Conservation (phyloP, 2,797 vertebrate genomes). For the Zenarchopterus dispar region DNA sequence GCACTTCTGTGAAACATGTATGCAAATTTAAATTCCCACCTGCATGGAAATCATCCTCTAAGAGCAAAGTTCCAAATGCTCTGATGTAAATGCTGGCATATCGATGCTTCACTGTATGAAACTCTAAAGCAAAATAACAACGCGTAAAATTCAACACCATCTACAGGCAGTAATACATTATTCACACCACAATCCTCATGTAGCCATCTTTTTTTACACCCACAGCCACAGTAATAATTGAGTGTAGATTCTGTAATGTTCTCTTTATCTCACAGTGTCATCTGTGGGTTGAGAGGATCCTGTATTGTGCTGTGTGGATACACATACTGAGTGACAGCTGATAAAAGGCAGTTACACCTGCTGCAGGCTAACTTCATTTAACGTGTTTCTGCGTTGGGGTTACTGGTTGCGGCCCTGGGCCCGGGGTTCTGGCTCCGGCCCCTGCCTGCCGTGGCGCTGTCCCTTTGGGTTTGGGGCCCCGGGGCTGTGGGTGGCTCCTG, state of each 20-base stretch:
- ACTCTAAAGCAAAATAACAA: conserved; percentile 7
- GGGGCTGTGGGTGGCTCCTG: no score
- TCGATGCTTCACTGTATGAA: not conserved
- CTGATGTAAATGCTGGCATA: conserved; percentile 1
- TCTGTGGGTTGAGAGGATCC: not conserved
- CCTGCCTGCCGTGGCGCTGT: no score
- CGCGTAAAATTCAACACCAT: conserved; percentile 14
- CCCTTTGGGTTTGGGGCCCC: no score
- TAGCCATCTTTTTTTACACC: not conserved
- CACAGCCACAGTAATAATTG: not conserved
- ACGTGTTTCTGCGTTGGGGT: no score
- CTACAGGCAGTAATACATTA: not conserved
- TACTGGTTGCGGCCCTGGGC: no score
- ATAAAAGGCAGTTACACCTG: not conserved
- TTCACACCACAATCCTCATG: not conserved
- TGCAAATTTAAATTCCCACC: conserved; percentile 12
- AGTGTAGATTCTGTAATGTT: not conserved
- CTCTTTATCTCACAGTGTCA: not conserved
- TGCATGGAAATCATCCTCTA: conserved; percentile 2
- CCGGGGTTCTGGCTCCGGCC: no score
- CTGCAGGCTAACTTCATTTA: not conserved
- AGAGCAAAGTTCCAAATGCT: not conserved
- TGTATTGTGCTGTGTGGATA: no score
- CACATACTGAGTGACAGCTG: not conserved
- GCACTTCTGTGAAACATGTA: conserved; percentile 7